Evolutionary conservation across 2,113 vertebrate species (phyloP).

Genomic region (Empidonax alnorum): DNA sequence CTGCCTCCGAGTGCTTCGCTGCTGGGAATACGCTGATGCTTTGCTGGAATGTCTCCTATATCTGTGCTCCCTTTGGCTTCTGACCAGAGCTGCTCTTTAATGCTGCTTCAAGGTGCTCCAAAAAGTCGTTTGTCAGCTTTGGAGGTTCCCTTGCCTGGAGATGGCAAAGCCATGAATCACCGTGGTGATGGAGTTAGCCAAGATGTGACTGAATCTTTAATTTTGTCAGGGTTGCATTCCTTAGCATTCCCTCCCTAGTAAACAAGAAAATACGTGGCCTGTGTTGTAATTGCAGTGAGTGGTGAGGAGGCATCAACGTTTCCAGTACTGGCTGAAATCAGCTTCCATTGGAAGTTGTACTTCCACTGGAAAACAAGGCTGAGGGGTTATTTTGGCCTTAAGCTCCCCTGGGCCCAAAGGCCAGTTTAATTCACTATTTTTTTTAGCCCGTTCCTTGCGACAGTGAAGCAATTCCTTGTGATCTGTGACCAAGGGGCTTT

Average conservation of each 20-base stretch:
- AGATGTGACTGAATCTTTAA: conserved; percentile 39
- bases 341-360: not conserved
- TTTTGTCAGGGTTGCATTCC: conserved; percentile 32
- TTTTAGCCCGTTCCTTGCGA: not conserved
- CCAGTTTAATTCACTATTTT: not conserved
- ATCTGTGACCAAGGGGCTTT: not conserved
- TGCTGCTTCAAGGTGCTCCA: conserved; percentile 36
- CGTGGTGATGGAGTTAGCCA: not conserved
- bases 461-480: not conserved
- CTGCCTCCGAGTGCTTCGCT: not conserved
- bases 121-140: not conserved
- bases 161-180: conserved; percentile 43
- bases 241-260: not conserved
- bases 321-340: not conserved
- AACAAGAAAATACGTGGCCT: conserved; percentile 7
- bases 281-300: not conserved
- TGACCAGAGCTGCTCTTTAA: not conserved
- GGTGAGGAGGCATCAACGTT: not conserved
- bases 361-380: not conserved
- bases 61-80: conserved; percentile 5
- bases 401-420: not conserved
- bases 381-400: not conserved
- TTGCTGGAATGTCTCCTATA: conserved; percentile 29
- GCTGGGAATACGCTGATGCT: not conserved
- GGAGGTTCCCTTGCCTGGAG: conserved; percentile 1